Evolutionary conservation across 2,113 vertebrate genomes (phyloP).

Genomic region (Pantherophis guttatus): DNA sequence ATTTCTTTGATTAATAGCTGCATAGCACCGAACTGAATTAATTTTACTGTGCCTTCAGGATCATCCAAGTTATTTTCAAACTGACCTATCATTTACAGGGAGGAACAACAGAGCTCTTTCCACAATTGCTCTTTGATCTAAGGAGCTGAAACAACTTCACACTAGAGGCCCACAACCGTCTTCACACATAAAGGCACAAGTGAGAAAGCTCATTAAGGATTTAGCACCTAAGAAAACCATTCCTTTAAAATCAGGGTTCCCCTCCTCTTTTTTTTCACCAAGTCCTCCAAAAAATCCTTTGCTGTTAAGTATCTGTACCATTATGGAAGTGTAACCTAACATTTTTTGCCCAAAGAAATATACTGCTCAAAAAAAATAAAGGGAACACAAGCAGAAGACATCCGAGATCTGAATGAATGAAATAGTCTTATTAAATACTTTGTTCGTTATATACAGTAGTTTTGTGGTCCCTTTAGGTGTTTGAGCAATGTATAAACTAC

Average conservation of each 20-base stretch:
- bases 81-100: conserved; percentile 6
- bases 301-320: conserved; percentile 36
- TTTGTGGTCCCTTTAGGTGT: too few relatives aligned
- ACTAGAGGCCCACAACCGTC: not conserved
- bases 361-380: too few relatives aligned
- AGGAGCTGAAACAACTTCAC: not conserved
- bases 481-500: too few relatives aligned
- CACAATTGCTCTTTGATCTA: too few relatives aligned
- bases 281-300: conserved; percentile 33
- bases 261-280: not conserved
- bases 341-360: conserved; percentile 2
- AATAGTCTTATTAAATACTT: too few relatives aligned
- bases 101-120: not conserved
- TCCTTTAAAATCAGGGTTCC: not conserved
- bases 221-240: conserved; percentile 45
- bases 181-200: conserved; percentile 12
- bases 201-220: not conserved
- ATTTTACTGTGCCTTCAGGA: not conserved
- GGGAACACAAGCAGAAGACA: too few relatives aligned
- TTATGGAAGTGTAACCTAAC: conserved; percentile 17
- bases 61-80: conserved; percentile 3
- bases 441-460: too few relatives aligned
- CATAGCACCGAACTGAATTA: not conserved
- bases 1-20: not conserved
- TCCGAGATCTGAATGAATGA: too few relatives aligned